Evolutionary conservation across 2,797 vertebrate species (phyloP).

Genomic region (Micropoecilia bifurca): DNA sequence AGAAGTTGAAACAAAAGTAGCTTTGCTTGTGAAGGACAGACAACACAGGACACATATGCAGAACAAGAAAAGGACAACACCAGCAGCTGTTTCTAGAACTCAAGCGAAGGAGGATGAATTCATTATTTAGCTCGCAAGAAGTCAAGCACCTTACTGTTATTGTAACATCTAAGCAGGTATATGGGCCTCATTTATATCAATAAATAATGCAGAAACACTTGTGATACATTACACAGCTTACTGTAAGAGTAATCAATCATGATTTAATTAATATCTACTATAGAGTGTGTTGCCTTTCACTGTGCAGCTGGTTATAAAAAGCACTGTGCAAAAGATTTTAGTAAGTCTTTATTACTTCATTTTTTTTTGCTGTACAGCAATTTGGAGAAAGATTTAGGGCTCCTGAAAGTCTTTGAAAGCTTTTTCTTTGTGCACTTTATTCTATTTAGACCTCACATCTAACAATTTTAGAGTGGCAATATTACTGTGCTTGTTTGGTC

Average conservation of each 20-base stretch:
- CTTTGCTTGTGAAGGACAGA: constrained; percentile 36
- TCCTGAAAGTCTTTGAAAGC: background rate
- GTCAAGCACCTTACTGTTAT: constrained; percentile 14
- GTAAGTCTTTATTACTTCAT: background rate
- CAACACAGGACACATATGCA: constrained; percentile 17
- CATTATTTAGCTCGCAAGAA: constrained; percentile 33
- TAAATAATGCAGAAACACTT: constrained; percentile 4
- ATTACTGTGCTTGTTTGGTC: background rate
- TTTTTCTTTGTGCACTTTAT: background rate
- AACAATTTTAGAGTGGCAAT: background rate
- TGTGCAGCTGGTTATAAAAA: background rate
- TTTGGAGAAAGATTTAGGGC: background rate
- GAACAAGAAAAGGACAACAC: constrained; percentile 25
- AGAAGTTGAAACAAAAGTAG: constrained; percentile 34
- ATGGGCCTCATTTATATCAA: constrained; percentile 19
- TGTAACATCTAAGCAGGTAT: constrained; percentile 21
- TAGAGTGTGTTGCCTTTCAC: background rate
- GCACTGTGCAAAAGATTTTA: background rate
- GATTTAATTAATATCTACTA: background rate
- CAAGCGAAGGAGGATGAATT: constrained; percentile 35
- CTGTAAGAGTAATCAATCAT: constrained; percentile 17
- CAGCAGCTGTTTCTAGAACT: constrained; percentile 43
- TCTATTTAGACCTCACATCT: background rate
- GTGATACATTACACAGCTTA: constrained; percentile 10
- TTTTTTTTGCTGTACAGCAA: background rate